Evolutionary conservation across 2,113 vertebrate species (phyloP), one percentile per base, ranked within the genome.

Genomic region (Planiliza haematocheilus): DNA sequence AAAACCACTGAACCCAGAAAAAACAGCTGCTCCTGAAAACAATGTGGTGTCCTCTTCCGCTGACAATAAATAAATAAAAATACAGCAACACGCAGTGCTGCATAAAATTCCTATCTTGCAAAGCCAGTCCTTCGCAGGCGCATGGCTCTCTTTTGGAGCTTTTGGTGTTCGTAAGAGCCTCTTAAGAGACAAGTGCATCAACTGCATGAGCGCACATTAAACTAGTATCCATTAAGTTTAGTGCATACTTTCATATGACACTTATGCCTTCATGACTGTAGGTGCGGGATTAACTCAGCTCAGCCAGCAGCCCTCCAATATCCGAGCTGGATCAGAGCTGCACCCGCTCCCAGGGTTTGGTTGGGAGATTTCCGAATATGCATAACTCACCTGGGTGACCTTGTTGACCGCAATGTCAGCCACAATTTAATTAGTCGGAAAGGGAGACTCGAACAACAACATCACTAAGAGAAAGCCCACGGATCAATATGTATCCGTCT

Each of bases 1-100:
- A 74, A 86, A 87, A 79, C 46, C 69, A 72, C 17, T 83, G 84
- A 91, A 90, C 83, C 86, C 60, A 70, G 56, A 67, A 65, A 70
- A 82, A 86, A 76, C 79, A 83, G 67, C 81, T 81, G 82, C 86
- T 86, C 52, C 50, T 63, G 55, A 71, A 83, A 86, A 82, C 68
- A 77, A 85, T 60, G 62, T 51, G 13, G 39, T 10, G 37, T 70
- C 70, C 57, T 80, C 56, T 80, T 80, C 39, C 21, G 11, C 1
- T 38, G 10, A 3, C 36, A 34, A 13, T 30, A 30, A 30, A 30
- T 30, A 30, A 30, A 30, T 30, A 41, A 74, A 61, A 74, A 76
- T 18, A 48, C 14, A 52, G 38, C 50, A 64, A 81, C 69, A 72
- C 41, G 45, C 34, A 57, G 52, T 39, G 30, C 58, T 50, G 52